Evolutionary conservation across 2,888 invertebrate genomes (phyloP), one percentile per base, ranked within the genome.

Genomic region (Lasiommata megera): DNA sequence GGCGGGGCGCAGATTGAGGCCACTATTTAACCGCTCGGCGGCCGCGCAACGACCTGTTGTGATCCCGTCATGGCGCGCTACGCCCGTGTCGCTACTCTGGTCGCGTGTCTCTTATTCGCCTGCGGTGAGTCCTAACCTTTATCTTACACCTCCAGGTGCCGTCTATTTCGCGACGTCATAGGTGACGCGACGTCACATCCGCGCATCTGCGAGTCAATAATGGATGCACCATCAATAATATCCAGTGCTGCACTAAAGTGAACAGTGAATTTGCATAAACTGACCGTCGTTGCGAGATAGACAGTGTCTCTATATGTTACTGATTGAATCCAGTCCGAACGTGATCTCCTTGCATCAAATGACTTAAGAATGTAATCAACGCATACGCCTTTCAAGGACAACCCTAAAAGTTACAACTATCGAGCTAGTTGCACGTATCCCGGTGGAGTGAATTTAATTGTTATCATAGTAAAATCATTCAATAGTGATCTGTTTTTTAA

Each of bases 31-130:
- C 81, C 81, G 84, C 83, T 80, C 82, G 79, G 79, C 85, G 79
- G 84, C 83, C 86, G 88, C 89, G 84, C 88, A 82, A 76, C 89
- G 90, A 90, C 91, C 91, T 91, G 91, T 91, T 91, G 91, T 90
- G 91, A 90, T 88, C 88, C 90, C 88, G 90, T 84, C 90, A 91
- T 91, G 91, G 90, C 90, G 91, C 91, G 88, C 85, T 85, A 85
- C 91, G 91, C 88, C 84, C 88, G 88, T 89, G 88, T 91, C 88
- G 83, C 89, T 87, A 82, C 88, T 84, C 82, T 91, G 84, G 88
- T 87, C 88, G 89, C 88, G 88, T 91, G 90, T 80, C 88, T 90
- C 83, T 86, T 90, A 72, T 82, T 88, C 82, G 87, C 84, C 82
- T 85, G 85, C 91, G 91, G 91, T 92, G 89, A 92, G 91, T 92